phyloP scores from a whole-genome alignment of 2,113 vertebrate species.

The Podarcis cretensis region DNA sequence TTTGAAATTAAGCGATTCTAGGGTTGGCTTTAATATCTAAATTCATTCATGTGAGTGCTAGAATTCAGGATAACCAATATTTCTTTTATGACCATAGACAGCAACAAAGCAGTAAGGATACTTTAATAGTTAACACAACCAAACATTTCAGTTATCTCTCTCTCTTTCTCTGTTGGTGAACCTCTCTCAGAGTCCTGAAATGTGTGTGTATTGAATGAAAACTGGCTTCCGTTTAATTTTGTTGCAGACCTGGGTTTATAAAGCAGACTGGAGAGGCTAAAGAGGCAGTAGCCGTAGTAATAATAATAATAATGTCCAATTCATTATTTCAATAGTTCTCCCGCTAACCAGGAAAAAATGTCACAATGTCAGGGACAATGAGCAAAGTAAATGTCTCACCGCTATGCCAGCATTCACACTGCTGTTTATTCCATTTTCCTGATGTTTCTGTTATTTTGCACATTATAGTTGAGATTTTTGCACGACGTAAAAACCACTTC shows the following conservation, averaged over 20 bases:
- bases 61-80: not conserved
- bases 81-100: not conserved
- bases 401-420: not conserved
- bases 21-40: slow-evolving; percentile 10
- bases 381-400: not conserved
- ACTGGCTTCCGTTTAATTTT: not conserved
- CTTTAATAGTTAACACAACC: not conserved
- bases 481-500: too few relatives aligned
- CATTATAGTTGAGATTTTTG: too few relatives aligned
- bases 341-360: not conserved
- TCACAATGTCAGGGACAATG: not conserved
- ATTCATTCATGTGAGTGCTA: not conserved
- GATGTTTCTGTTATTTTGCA: too few relatives aligned
- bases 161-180: too few relatives aligned
- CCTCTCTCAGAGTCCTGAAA: not conserved
- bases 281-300: not conserved
- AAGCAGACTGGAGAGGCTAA: not conserved
- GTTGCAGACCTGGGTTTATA: not conserved
- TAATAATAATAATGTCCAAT: not conserved
- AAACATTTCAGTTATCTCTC: not conserved
- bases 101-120: not conserved
- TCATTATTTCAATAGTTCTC: not conserved
- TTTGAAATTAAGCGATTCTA: not conserved
- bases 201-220: not conserved
- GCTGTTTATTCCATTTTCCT: too few relatives aligned